phyloP scores from a whole-genome alignment of 2,797 vertebrate species.

The Manis pentadactyla region DNA sequence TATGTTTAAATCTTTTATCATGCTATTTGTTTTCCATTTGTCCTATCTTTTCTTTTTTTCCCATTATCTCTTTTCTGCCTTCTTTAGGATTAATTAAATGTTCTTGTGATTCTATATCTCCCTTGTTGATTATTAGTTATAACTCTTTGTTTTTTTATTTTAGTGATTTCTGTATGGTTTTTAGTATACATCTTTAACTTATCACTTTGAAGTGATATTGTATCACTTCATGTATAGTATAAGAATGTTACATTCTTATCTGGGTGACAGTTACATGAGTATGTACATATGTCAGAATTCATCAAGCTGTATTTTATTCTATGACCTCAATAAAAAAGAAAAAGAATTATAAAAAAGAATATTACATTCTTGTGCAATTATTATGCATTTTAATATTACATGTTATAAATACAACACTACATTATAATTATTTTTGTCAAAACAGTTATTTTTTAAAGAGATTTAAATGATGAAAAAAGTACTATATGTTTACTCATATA shows the following conservation, averaged over 20 bases:
- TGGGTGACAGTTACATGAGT: too few species aligned
- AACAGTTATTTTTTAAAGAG: slow-evolving; percentile 18
- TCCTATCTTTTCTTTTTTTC: background rate
- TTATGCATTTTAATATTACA: slow-evolving; percentile 41
- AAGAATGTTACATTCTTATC: background rate
- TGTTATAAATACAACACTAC: background rate
- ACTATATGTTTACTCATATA: background rate
- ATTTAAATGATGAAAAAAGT: slow-evolving; percentile 52
- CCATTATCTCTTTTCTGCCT: background rate
- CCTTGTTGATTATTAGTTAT: slow-evolving; percentile 17
- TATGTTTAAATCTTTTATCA: slow-evolving; percentile 37
- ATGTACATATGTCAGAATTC: too few species aligned
- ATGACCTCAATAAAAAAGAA: too few species aligned
- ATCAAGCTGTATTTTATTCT: too few species aligned
- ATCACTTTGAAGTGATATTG: background rate
- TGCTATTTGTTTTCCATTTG: background rate
- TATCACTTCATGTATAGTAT: background rate
- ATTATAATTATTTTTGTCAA: background rate
- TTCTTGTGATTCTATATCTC: slow-evolving; percentile 45
- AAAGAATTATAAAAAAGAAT: too few species aligned
- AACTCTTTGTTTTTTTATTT: background rate
- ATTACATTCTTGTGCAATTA: background rate
- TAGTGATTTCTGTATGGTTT: background rate
- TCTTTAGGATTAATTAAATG: slow-evolving; percentile 25
- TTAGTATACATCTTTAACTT: slow-evolving; percentile 22